Evolutionary conservation across 2,888 invertebrate species (phyloP), one percentile per base, ranked within the genome.

Genomic region (Leptinotarsa tumamoca): DNA sequence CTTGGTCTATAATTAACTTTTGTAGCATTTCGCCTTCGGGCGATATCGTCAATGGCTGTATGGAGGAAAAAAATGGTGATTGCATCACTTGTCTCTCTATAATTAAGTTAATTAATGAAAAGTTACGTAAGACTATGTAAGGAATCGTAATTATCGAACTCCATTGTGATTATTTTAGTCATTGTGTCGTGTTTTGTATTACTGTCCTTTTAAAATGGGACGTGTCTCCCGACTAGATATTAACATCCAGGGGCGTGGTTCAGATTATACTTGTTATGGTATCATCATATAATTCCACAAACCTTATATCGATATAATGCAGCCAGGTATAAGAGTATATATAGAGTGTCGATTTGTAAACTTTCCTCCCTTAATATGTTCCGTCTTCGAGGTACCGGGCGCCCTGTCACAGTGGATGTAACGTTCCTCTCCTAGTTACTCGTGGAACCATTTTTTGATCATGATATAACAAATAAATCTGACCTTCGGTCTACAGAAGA

Each of bases 1-100:
- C 85, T 86, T 85, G 83, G 78, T 82, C 85, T 86, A 86, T 88
- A 88, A 86, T 85, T 86, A 85, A 84, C 79, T 84, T 84, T 84
- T 82, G 83, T 85, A 84, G 84, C 82, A 84, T 80, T 81, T 76
- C 81, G 81, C 84, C 84, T 80, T 74, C 79, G 70, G 82, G 83
- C 82, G 58, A 79, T 80, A 82, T 82, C 81, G 80, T 82, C 82
- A 81, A 83, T 82, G 81, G 80, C 83, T 81, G 79, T 80, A 82
- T 80, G 77, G 78, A 83, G 81, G 33, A 82, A 77, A 75, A 81
- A 81, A 82, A 81, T 78, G 81, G 75, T 85, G 85, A 85, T 85
- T 85, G 83, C 85, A 84, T 85, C 85, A 85, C 85, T 84, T 84
- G 84, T 85, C 82, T 85, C 84, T 83, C 84, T 82, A 83, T 85